These are phyloP conservation scores for Zalophus californianus DNA, from an alignment of 2,797 vertebrate species.

Conservation along the genomic window DNA sequence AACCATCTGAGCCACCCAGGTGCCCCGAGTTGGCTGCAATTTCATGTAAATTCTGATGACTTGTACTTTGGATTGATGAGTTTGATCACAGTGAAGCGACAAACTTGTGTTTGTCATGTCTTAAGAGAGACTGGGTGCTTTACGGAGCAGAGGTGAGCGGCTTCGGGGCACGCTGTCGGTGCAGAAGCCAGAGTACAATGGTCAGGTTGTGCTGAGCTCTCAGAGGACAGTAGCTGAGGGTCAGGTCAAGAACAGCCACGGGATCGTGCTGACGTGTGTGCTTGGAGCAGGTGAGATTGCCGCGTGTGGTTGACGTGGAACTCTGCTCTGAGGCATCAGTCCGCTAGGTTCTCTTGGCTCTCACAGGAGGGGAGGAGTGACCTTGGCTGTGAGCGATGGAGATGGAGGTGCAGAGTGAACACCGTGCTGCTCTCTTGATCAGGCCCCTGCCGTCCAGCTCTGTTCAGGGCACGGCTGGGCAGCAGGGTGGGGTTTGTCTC, in stretches of 20 bases:
- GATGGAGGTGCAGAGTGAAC: not conserved
- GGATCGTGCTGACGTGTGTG: not conserved
- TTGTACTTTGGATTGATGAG: not conserved
- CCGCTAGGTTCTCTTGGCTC: no score
- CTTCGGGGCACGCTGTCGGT: not conserved
- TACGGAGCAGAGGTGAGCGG: not conserved
- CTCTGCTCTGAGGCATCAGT: no score
- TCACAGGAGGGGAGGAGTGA: not conserved
- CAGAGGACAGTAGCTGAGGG: not conserved
- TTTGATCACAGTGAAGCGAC: not conserved
- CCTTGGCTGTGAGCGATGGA: not conserved
- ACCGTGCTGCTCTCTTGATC: not conserved
- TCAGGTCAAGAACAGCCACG: not conserved
- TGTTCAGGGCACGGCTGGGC: not conserved
- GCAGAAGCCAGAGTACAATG: rapidly evolving
- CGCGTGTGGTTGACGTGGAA: rapidly evolving
- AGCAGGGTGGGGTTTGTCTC: no score
- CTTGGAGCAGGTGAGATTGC: no score
- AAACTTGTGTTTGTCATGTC: not conserved
- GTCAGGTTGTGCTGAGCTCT: not conserved
- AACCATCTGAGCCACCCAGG: no score
- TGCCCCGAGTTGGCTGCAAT: not conserved
- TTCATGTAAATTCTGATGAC: not conserved
- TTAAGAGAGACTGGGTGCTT: not conserved
- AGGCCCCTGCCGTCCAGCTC: not conserved